Percentiles rank a stretch among this genome's conserved stretches.
phyloP scores from a whole-genome alignment of 2,113 vertebrate species.

The Pachyramphus minor region DNA sequence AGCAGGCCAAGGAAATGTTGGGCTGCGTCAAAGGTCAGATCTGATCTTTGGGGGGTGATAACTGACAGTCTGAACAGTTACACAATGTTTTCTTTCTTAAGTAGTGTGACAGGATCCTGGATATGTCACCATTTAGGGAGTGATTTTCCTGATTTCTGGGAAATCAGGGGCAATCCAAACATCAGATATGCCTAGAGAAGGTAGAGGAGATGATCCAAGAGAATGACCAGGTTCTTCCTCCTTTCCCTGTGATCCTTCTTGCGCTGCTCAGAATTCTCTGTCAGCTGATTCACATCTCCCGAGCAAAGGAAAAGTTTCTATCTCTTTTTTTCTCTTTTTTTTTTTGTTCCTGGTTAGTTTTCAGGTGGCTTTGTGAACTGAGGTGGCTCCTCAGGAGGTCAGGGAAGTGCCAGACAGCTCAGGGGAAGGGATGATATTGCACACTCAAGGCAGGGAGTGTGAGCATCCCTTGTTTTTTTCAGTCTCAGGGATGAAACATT shows the following conservation, averaged over 20 bases:
- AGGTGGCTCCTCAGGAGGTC: background rate
- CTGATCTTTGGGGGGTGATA: background rate
- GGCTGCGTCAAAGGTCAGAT: background rate
- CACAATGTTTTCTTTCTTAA: background rate
- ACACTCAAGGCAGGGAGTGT: background rate
- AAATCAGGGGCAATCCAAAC: background rate
- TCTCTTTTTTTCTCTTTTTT: background rate
- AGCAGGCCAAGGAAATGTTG: background rate
- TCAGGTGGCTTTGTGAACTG: background rate
- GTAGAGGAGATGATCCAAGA: background rate
- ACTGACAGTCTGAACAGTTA: background rate
- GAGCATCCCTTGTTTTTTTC: background rate
- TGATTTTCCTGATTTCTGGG: background rate
- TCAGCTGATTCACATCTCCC: background rate
- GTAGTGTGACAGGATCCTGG: background rate
- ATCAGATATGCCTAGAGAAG: background rate
- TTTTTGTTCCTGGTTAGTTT: background rate
- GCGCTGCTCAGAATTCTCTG: background rate
- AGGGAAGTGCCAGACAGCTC: background rate
- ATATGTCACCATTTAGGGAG: background rate
- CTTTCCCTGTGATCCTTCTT: background rate
- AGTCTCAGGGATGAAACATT: background rate
- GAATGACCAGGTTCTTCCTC: background rate
- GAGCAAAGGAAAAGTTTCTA: background rate
- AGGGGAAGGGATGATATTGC: background rate